Evolutionary conservation across 2,888 invertebrate genomes (phyloP).

Genomic region (Dendrolimus pini): DNA sequence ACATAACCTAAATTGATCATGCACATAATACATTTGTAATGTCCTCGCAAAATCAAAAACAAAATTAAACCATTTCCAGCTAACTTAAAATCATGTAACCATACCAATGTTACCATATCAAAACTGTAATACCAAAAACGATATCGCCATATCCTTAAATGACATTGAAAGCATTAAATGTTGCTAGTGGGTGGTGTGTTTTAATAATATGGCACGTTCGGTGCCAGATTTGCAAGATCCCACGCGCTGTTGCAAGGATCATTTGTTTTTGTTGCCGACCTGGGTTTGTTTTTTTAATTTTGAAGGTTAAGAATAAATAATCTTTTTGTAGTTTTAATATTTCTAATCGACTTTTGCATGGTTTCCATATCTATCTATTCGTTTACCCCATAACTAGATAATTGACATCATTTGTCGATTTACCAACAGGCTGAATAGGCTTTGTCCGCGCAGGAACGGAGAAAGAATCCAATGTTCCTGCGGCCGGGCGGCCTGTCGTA

Average conservation of each 20-base stretch:
- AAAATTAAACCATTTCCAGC: neutral
- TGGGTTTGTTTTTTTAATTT: neutral
- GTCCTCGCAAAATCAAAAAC: neutral
- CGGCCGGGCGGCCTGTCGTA: too few relatives aligned
- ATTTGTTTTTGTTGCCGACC: slow-evolving; percentile 1
- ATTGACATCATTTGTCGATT: too few relatives aligned
- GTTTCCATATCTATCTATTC: too few relatives aligned
- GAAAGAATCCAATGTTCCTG: too few relatives aligned
- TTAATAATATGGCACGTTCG: slow-evolving; percentile 3
- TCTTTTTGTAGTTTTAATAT: too few relatives aligned
- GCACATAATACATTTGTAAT: neutral
- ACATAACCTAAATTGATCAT: neutral
- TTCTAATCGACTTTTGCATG: too few relatives aligned
- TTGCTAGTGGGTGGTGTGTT: neutral
- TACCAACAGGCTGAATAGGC: too few relatives aligned
- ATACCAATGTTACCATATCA: neutral
- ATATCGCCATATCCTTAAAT: neutral
- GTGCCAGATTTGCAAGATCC: slow-evolving; percentile 2
- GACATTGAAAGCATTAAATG: neutral
- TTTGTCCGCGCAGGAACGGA: too few relatives aligned
- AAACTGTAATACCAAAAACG: neutral
- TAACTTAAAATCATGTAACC: neutral
- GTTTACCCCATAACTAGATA: too few relatives aligned
- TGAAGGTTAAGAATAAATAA: too few relatives aligned
- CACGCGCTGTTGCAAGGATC: slow-evolving; percentile 3